Conservation (phyloP, 2,797 vertebrate genomes). For the Cacajao melanocephalus region DNA sequence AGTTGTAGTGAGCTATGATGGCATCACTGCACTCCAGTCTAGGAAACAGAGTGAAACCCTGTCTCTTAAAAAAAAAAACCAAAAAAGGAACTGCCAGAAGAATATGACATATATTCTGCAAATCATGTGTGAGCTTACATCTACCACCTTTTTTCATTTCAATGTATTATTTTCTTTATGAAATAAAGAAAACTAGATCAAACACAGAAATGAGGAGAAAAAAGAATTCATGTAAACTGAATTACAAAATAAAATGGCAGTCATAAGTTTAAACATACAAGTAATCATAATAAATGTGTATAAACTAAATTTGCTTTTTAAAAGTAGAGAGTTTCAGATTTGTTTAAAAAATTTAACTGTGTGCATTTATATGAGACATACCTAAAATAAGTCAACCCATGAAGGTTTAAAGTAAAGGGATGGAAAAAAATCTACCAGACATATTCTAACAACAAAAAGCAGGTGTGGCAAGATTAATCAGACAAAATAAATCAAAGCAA, state of each 20-base stretch:
- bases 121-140: not conserved
- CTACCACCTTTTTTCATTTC: not conserved
- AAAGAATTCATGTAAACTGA: not conserved
- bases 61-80: not conserved
- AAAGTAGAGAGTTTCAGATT: not conserved
- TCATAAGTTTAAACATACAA: not conserved
- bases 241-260: not conserved
- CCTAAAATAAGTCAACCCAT: not conserved
- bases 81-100: not conserved
- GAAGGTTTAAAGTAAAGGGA: not conserved
- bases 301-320: not conserved
- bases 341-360: not conserved
- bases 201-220: not conserved
- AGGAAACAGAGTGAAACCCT: not conserved
- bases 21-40: too few relatives aligned
- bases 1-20: not conserved
- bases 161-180: not conserved
- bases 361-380: not conserved
- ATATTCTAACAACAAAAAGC: not conserved
- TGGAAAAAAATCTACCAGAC: not conserved
- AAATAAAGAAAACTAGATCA: not conserved
- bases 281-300: not conserved
- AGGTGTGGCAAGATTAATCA: not conserved
- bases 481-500: conserved; percentile 7
- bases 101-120: not conserved